Evolutionary conservation across 2,888 invertebrate species (phyloP), one percentile per base, ranked within the genome.

Genomic region (Apodemia duryi): DNA sequence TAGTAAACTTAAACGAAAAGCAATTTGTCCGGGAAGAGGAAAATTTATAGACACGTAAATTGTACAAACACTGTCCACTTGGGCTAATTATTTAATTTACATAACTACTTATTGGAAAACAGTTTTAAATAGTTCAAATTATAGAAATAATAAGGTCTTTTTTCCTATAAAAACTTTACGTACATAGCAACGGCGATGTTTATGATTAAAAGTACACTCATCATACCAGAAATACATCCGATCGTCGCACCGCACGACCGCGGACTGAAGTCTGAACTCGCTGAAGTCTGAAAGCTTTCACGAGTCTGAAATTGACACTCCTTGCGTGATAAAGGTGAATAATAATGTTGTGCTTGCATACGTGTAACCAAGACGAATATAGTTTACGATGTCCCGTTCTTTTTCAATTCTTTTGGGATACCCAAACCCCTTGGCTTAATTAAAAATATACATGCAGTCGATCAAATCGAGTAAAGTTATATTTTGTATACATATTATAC

Each of bases 241-340:
- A 79, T 71, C 81, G 79, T 80, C 81, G 75, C 75, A 85, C 88
- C 89, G 89, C 88, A 77, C 80, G 73, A 80, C 76, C 88, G 88
- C 91, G 89, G 85, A 90, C 90, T 89, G 84, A 86, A 76, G 51
- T 51, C 51, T 7, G 51, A 51, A 51, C 51, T 51, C 51, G 21
- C 51, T 51, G 51, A 21, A 78, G 78, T 78, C 82, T 84, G 60
- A 60, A 60, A 60, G 35, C 60, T 79, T 75, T 79, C 76, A 77
- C 77, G 77, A 74, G 71, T 74, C 71, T 74, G 75, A 75, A 77
- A 75, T 77, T 73, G 74, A 74, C 71, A 69, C 69, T 73, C 70
- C 72, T 69, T 67, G 63, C 64, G 70, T 73, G 72, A 73, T 74
- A 83, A 84, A 84, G 81, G 80, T 77, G 74, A 74, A 75, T 73